A percentile compares a stretch with the other conserved stretches of the same genome.
These are phyloP conservation scores for Lasioglossum figueresi DNA, from an alignment of 2,888 invertebrate genomes.

Conservation along the genomic window DNA sequence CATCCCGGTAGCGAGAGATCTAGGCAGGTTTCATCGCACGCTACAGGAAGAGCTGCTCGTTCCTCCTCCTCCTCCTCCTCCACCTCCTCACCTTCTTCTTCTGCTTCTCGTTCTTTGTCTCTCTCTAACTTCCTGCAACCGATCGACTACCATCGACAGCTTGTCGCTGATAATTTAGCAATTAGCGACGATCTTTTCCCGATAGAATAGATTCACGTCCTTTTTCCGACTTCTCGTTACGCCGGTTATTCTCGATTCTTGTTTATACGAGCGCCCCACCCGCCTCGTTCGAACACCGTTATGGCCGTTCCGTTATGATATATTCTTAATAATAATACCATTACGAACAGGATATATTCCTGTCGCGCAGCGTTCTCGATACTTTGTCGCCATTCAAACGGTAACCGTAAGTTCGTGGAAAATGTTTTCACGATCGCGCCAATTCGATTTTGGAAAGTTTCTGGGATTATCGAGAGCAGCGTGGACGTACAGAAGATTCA, in stretches of 20 bases:
- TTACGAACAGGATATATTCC: not conserved
- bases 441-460: constrained; percentile 29
- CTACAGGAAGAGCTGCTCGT: constrained; percentile 65
- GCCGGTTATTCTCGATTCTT: constrained; percentile 4
- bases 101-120: not conserved
- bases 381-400: not conserved
- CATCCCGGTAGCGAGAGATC: constrained; percentile 80
- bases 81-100: too few species aligned
- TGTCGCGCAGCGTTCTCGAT: not conserved
- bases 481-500: constrained; percentile 40
- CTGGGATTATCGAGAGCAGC: constrained; percentile 41
- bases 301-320: constrained; percentile 44
- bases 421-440: not conserved
- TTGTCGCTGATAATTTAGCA: constrained; percentile 68
- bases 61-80: constrained; percentile 29
- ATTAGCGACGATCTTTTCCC: constrained; percentile 57
- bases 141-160: constrained; percentile 52
- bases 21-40: constrained; percentile 73
- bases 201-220: constrained; percentile 8
- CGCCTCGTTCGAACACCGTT: constrained; percentile 48
- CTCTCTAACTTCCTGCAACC: not conserved
- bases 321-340: not conserved
- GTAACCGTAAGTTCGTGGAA: not conserved
- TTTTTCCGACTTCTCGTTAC: not conserved
- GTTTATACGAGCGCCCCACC: not conserved